These are phyloP conservation scores for Pteromalus puparum DNA, from an alignment of 1,140 invertebrate genomes.

Conservation along the genomic window DNA sequence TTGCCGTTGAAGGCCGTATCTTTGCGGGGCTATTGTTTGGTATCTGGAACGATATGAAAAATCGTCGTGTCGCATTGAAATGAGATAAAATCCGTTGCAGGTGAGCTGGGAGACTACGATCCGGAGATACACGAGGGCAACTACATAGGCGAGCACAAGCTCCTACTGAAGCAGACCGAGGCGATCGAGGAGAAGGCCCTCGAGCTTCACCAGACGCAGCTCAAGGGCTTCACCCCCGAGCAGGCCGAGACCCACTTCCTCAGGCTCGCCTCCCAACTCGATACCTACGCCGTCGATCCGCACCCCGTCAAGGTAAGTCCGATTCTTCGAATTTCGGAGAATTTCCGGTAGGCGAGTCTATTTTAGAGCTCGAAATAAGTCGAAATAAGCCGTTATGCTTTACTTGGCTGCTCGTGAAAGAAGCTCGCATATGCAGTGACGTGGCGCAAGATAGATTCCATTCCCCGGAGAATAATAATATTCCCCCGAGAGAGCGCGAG, in stretches of 20 bases:
- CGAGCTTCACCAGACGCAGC: slow-evolving; percentile 89
- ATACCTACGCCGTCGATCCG: slow-evolving; percentile 98
- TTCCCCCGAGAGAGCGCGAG: background rate
- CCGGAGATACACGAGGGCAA: slow-evolving; percentile 90
- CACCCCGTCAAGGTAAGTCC: slow-evolving; percentile 94
- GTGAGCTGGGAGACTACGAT: slow-evolving; percentile 96
- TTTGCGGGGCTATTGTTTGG: too few species aligned
- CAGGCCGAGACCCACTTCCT: slow-evolving; percentile 91
- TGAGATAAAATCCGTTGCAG: slow-evolving; percentile 73
- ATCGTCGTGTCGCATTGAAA: background rate
- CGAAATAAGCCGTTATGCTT: background rate
- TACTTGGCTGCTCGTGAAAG: background rate
- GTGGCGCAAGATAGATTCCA: slow-evolving; percentile 30
- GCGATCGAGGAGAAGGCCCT: slow-evolving; percentile 92
- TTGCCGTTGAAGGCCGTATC: too few species aligned
- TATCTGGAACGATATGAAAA: background rate
- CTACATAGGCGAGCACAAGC: slow-evolving; percentile 93
- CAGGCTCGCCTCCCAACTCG: slow-evolving; percentile 90
- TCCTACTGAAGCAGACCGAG: slow-evolving; percentile 93
- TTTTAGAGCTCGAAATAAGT: background rate
- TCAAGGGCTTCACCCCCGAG: slow-evolving; percentile 83
- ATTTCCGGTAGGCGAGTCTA: background rate
- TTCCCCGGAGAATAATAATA: slow-evolving; percentile 20
- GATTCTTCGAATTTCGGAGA: background rate
- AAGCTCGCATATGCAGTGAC: background rate